Base-by-base conservation (phyloP, 1,140 invertebrate genomes). In the Archivesica marissinica region DNA sequence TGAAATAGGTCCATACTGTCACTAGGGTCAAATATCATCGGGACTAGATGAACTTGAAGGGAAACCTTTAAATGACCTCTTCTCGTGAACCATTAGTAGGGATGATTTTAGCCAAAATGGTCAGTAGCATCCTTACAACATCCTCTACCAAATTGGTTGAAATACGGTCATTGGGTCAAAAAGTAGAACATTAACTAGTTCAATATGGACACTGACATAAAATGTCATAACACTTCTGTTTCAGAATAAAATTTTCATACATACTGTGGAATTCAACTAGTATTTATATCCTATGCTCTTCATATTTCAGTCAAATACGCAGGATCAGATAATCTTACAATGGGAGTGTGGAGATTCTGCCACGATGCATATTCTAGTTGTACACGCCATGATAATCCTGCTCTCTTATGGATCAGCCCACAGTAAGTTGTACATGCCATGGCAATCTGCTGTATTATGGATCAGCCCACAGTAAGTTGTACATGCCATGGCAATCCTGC, bases 331-430 rank as follows among this genome's bases (percentile, higher is more conserved):
- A 84, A 93, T 97, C 28, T 96, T 99, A 4, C 96, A 97, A 87
- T 99, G 98, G 97, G 95, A 95, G n/a, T 96, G 95, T 54, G 97
- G 97, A 0, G 96, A 97, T 76, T 96, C 97, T 88, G 97, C 97
- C 52, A 97, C 96, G 0, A 95, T 99, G 93, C 97, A 98, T 91
- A 96, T 98, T 81, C 94, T 98, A 6, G 96, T 99, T 0, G 97
- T 99, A 39, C 98, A 99, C 91, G 97, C 98, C 1, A 97, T 98
- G 93, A 97, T 99, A n/a, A 98, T 99, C 89, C 94, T 99, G 0
- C 93, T 99, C 0, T 98, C 97, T 1, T 97, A 94, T 87, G 93
- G 94, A 35, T 89, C 91, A 25, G 92, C 93, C 54, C 86, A 89
- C 64, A 90, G 93, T 93, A 86, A 85, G 85, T 66, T 39, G 13